Base-by-base conservation (phyloP, 2,888 invertebrate species). In the Frankliniella intonsa region DNA sequence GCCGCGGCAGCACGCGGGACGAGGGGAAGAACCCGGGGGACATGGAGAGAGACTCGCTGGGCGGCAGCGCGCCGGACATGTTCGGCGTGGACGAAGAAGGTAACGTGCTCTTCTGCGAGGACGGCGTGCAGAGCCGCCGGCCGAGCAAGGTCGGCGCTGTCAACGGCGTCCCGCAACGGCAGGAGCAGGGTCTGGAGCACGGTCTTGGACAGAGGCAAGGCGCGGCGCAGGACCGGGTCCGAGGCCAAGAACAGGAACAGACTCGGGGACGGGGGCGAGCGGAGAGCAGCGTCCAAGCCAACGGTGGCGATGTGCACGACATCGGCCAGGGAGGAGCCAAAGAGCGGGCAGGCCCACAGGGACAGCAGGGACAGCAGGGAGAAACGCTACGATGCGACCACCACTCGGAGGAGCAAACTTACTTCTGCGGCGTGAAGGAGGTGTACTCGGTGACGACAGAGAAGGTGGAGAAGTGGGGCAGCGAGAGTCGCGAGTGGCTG, bases 371-470 rank as follows among this genome's bases (percentile, higher is more conserved):
- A 22, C 69, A 22, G 8, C 5, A 22, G 12, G 25, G 69, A 25
- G 69, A 76, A 22, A 76, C 69, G 25, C 12, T 76, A 25, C 69
- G 69, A 12, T 25, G 69, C 69, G 69, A 76, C 69, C 69, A 76
- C 69, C 69, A 76, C 69, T 25, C 69, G 8, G 69, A 76, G 69
- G 69, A 76, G 25, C 69, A 76, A 25, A 76, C 69, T 22, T 76
- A 22, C 69, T 76, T 76, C 69, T 76, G 69, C 69, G 69, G 69
- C 69, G 69, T 76, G 25, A 76, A 76, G 69, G 69, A 76, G 25
- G 69, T 76, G 69, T 76, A 76, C 69, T 76, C 69, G 69, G 69
- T 76, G 69, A 76, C 69, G 69, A 76, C 69, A 25, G 69, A 76
- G 69, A 76, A 76, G 69, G 69, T 76, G 69, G 69, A 76, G 69